These are phyloP conservation scores for Aspiorhynchus laticeps DNA, from an alignment of 2,113 vertebrate genomes.

Conservation along the genomic window DNA sequence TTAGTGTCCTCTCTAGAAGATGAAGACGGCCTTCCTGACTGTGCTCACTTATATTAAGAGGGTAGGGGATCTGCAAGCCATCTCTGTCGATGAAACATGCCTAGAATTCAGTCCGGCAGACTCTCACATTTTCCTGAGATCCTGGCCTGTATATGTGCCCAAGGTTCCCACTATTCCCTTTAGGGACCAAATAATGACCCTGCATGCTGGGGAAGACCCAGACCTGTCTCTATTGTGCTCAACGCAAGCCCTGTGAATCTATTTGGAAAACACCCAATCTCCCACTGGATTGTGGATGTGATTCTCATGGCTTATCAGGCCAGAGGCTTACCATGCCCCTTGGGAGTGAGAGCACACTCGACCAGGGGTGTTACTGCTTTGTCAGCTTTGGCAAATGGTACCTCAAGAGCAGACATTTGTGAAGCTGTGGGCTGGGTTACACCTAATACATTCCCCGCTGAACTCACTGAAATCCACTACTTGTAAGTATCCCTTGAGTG, in stretches of 20 bases:
- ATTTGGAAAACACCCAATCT: neutral
- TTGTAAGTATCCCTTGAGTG: neutral
- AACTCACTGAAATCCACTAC: neutral
- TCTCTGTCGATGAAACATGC: no score
- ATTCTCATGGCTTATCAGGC: neutral
- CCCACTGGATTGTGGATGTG: neutral
- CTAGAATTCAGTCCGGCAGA: no score
- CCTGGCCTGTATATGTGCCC: no score
- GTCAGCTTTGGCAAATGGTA: neutral
- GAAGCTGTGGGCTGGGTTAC: neutral
- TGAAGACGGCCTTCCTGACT: neutral
- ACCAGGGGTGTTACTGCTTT: neutral
- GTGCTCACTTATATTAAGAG: neutral
- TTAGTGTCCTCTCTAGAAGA: neutral
- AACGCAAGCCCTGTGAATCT: no score
- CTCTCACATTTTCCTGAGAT: no score
- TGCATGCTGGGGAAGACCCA: no score
- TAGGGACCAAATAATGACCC: no score
- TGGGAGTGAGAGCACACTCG: neutral
- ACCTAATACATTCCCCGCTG: neutral
- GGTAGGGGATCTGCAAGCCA: no score
- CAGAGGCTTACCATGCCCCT: neutral
- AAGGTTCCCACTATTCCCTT: no score
- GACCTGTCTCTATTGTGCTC: no score
- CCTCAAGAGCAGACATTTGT: neutral